Evolutionary conservation across 2,113 vertebrate genomes (phyloP), one percentile per base, ranked within the genome.

Genomic region (Oenanthe oenanthe): DNA sequence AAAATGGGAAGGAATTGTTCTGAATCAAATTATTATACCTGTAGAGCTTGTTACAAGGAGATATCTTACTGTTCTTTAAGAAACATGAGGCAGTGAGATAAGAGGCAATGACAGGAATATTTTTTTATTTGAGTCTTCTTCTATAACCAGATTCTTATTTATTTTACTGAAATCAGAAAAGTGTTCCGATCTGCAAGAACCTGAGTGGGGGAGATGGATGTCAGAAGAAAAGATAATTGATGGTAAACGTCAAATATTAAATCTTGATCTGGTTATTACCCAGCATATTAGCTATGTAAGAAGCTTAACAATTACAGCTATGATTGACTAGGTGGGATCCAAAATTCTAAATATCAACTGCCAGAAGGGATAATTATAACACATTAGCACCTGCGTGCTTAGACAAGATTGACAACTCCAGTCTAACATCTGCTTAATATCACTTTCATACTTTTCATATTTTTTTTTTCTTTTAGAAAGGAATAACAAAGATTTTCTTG

Each of bases 281-380:
- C 97, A 95, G 97, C 93, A 93, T 97, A 98, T 97, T 97, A 98
- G 96, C 96, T 95, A 97, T 96, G 97, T 97, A 98, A 98, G 98
- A 96, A 98, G 98, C 98, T 98, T 98, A 98, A 98, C 98, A 98
- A 98, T 98, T 98, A 97, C 96, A 97, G 97, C 97, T 97, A 95
- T 98, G 98, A 98, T 98, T 98, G 98, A 98, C 98, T 98, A 98
- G 98, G 98, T 98, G 97, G 98, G 97, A 98, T 98, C 98, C 97
- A 96, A 97, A 98, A 98, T 97, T 97, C 98, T 98, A 97, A 98
- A 98, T 98, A 98, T 96, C 98, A 97, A 97, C 97, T 98, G 98
- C 98, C 98, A 97, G 98, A 98, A 98, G 97, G 97, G 98, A 97
- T 98, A 98, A 98, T 98, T 98, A 98, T 97, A 98, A 97, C 98